phyloP scores from a whole-genome alignment of 2,113 vertebrate genomes.

The Leptosomus discolor region DNA sequence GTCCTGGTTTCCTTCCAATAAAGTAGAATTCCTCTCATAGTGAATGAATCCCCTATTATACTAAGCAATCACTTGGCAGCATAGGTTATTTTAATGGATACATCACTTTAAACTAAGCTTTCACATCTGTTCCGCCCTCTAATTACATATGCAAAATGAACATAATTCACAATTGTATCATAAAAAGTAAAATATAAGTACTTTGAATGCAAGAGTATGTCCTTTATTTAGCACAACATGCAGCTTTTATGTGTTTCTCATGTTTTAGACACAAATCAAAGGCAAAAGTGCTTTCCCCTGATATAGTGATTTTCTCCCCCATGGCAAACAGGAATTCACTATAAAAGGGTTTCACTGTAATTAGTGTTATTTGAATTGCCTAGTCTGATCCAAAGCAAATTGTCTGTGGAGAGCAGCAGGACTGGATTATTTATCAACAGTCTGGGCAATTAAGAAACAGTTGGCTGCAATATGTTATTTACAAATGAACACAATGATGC shows the following conservation, averaged over 20 bases:
- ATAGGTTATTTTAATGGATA: slow-evolving; percentile 72
- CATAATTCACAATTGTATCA: slow-evolving; percentile 65
- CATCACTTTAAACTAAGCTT: slow-evolving; percentile 71
- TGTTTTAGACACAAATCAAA: slow-evolving; percentile 66
- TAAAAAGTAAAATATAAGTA: slow-evolving; percentile 72
- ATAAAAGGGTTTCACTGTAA: slow-evolving; percentile 73
- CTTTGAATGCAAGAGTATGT: slow-evolving; percentile 62
- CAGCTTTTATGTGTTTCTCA: slow-evolving; percentile 57
- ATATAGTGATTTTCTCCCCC: slow-evolving; percentile 39
- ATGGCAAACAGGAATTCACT: slow-evolving; percentile 64
- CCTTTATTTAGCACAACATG: slow-evolving; percentile 66
- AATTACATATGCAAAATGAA: slow-evolving; percentile 75
- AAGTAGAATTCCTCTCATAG: slow-evolving; percentile 58
- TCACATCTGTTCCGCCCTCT: slow-evolving; percentile 69
- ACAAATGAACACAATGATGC: slow-evolving; percentile 78
- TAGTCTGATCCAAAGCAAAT: slow-evolving; percentile 89
- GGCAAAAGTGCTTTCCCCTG: slow-evolving; percentile 40
- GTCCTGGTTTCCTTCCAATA: slow-evolving; percentile 64
- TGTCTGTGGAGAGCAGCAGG: slow-evolving; percentile 86
- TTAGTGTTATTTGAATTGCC: slow-evolving; percentile 88
- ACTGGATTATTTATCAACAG: slow-evolving; percentile 91
- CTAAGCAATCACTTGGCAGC: slow-evolving; percentile 65
- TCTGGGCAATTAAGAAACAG: slow-evolving; percentile 92
- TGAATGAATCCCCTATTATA: slow-evolving; percentile 41
- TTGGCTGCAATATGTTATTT: slow-evolving; percentile 90